Conservation (phyloP, 2,113 vertebrate genomes). For the Prochilodus magdalenae region DNA sequence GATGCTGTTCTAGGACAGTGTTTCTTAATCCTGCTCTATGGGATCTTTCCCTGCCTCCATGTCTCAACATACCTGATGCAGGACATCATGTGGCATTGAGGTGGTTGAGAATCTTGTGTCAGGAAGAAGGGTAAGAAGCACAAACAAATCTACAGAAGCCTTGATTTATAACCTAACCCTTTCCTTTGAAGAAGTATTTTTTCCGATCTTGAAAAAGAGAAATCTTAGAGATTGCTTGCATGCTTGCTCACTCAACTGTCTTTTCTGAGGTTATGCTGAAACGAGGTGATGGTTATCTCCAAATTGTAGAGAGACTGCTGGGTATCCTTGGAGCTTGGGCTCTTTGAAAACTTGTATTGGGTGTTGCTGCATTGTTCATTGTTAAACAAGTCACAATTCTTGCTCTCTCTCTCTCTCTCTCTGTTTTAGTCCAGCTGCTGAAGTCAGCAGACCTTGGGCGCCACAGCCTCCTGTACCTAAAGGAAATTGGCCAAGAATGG, state of each 20-base stretch:
- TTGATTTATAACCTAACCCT: neutral
- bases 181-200: neutral
- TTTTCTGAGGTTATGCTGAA: neutral
- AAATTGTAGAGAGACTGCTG: neutral
- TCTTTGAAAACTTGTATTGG: neutral
- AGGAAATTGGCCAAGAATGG: constrained; percentile 95
- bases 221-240: neutral
- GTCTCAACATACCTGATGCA: neutral
- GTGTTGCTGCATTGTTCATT: constrained; percentile 13
- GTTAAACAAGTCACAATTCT: constrained; percentile 18
- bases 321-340: neutral
- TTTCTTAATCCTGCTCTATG: neutral
- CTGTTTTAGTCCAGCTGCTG: constrained; percentile 87
- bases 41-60: neutral
- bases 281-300: neutral
- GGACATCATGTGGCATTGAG: neutral
- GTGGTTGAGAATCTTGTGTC: too few relatives aligned
- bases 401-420: constrained; percentile 32
- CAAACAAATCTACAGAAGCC: neutral
- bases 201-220: neutral
- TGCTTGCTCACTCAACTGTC: neutral
- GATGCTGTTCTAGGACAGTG: neutral
- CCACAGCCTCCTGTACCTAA: constrained; percentile 93
- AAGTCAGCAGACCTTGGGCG: constrained; percentile 90
- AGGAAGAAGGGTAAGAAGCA: neutral